phyloP scores from a whole-genome alignment of 2,797 vertebrate genomes.

The Fistularia commersonii region DNA sequence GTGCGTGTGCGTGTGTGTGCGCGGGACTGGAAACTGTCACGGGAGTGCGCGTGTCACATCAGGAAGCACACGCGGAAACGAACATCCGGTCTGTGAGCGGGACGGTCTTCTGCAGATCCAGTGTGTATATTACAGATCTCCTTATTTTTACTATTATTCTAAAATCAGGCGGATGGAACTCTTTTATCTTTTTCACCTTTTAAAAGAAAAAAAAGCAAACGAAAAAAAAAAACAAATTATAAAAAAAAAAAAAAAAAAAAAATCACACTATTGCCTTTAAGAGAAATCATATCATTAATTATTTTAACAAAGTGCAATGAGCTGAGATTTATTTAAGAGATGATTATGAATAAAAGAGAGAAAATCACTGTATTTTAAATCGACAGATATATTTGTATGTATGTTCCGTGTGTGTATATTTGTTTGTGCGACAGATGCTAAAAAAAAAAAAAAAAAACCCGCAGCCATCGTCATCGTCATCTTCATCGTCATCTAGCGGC shows the following conservation, averaged over 20 bases:
- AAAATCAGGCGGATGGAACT: conserved; percentile 78
- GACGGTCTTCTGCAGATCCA: conserved; percentile 75
- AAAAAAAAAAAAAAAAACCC: conserved; percentile 23
- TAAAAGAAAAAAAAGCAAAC: too few species aligned
- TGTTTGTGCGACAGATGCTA: conserved; percentile 60
- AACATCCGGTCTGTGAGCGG: conserved; percentile 69
- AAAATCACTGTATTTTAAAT: conserved; percentile 76
- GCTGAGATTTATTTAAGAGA: conserved; percentile 78
- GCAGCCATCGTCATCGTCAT: conserved; percentile 57
- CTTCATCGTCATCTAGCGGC: too few species aligned
- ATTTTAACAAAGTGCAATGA: conserved; percentile 86
- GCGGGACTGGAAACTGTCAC: conserved; percentile 42
- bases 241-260: conserved; percentile 54
- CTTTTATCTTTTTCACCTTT: conserved; percentile 76
- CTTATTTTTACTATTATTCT: conserved; percentile 81
- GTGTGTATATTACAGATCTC: conserved; percentile 79
- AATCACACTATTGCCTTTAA: conserved; percentile 82
- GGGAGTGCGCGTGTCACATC: conserved; percentile 51
- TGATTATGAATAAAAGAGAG: conserved; percentile 71
- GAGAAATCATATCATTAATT: conserved; percentile 76
- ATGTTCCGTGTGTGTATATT: conserved; percentile 69
- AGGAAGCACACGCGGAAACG: conserved; percentile 61
- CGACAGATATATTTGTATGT: conserved; percentile 75
- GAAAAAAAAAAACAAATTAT: too few species aligned
- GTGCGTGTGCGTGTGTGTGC: conserved; percentile 52